phyloP scores from a whole-genome alignment of 2,888 invertebrate genomes.

The Troides aeacus region DNA sequence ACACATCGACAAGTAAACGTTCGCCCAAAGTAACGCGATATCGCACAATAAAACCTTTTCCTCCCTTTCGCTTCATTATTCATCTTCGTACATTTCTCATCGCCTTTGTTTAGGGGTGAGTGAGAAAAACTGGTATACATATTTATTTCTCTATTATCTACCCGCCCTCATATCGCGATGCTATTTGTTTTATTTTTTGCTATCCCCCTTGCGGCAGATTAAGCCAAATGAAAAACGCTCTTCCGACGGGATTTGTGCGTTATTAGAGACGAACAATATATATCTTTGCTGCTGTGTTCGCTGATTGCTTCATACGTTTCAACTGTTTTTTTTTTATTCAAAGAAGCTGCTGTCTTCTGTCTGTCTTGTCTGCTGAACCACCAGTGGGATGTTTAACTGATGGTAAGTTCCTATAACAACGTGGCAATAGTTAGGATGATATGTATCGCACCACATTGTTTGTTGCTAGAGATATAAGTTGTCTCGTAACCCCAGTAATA shows the following conservation, averaged over 20 bases:
- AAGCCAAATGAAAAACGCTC: slow-evolving; percentile 20
- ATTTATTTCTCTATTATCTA: slow-evolving; percentile 25
- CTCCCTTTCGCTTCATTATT: slow-evolving; percentile 12
- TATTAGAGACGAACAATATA: slow-evolving; percentile 19
- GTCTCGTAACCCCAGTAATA: too few species aligned
- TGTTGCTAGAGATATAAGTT: too few species aligned
- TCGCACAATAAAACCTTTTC: slow-evolving; percentile 13
- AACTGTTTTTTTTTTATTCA: too few species aligned
- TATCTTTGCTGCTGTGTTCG: not conserved
- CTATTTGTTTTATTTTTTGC: slow-evolving; percentile 22
- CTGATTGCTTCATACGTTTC: not conserved
- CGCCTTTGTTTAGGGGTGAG: slow-evolving; percentile 12
- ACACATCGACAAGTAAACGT: too few species aligned
- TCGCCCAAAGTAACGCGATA: too few species aligned
- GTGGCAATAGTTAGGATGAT: too few species aligned
- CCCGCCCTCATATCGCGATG: slow-evolving; percentile 12
- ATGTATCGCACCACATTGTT: too few species aligned
- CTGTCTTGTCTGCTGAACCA: too few species aligned
- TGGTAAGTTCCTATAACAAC: too few species aligned
- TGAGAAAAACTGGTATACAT: slow-evolving; percentile 22
- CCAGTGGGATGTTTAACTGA: too few species aligned
- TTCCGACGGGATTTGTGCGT: slow-evolving; percentile 21
- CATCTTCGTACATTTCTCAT: slow-evolving; percentile 8
- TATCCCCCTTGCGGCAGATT: slow-evolving; percentile 19
- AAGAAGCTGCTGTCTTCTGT: too few species aligned